Base-by-base conservation (phyloP, 2,113 vertebrate genomes). In the Podiceps cristatus region DNA sequence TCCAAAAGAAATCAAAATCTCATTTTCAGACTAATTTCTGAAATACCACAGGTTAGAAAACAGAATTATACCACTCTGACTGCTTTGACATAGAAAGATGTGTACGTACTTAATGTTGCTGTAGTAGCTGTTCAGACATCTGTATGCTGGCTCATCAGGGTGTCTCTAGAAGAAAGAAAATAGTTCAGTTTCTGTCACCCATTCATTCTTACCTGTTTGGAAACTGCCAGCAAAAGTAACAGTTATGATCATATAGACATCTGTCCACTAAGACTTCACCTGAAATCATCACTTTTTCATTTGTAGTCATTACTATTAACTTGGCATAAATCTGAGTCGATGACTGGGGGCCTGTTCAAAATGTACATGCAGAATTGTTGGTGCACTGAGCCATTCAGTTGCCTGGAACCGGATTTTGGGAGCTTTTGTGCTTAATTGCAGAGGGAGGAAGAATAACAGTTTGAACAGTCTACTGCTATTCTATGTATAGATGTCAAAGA, bases 341-440 rank as follows among this genome's bases (percentile, higher is more conserved):
- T 53, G 50, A 59, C 20, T n/a, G 18, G 3, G 11, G 7, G 33
- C 37, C 37, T 37, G 15, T 5, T 66, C 25, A 67, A 73, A 82
- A 52, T 31, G 6, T n/a, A 1, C 0, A 0, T 44, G 35, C 28
- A 42, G 31, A 77, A 24, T 33, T 73, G 10, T 55, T 44, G 24
- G 16, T 50, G 14, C 35, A 58, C 33, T 49, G n/a, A 60, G 40
- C 8, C 37, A 12, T 62, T 93, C 24, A 23, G 0, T 56, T 56
- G 27, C 53, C 50, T 86, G 40, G 13, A 73, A 66, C 9, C 56
- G 81, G 35, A 64, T 56, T 58, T 91, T 3, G 47, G 14, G 42
- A 64, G 18, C 7, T 67, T 60, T 78, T 35, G 28, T 71, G 8
- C 27, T 67, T 68, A 13, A 10, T 56, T 82, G 53, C 47, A 76